A percentile compares a stretch with the other conserved stretches of the same genome.
phyloP scores from a whole-genome alignment of 2,113 vertebrate genomes.

The Oncorhynchus nerka region DNA sequence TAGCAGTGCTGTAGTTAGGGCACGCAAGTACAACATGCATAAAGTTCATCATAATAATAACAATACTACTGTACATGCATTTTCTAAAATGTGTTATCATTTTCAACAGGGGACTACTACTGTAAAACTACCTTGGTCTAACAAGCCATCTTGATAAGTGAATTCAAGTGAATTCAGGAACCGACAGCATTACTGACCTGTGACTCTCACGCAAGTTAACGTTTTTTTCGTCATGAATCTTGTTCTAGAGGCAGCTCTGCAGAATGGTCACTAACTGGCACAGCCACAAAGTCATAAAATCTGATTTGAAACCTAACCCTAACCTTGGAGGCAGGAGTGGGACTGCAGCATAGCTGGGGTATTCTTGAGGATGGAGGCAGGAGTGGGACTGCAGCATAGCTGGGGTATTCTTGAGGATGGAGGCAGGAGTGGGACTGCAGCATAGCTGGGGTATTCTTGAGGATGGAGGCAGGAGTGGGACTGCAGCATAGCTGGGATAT shows the following conservation, averaged over 20 bases:
- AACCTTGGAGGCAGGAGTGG: too few relatives aligned
- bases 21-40: background rate
- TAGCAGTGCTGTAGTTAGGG: background rate
- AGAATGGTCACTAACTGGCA: too few relatives aligned
- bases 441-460: slow-evolving; percentile 30
- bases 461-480: background rate
- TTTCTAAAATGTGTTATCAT: too few relatives aligned
- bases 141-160: background rate
- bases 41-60: too few relatives aligned
- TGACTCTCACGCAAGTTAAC: slow-evolving; percentile 1
- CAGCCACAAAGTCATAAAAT: too few relatives aligned
- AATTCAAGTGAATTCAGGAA: slow-evolving; percentile 14
- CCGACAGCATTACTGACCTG: slow-evolving; percentile 20
- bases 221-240: too few relatives aligned
- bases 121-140: background rate
- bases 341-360: too few relatives aligned
- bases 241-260: too few relatives aligned
- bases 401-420: background rate
- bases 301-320: too few relatives aligned
- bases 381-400: slow-evolving; percentile 7
- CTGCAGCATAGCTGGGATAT: slow-evolving; percentile 6
- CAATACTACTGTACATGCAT: too few relatives aligned
- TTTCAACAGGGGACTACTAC: too few relatives aligned
- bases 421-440: background rate
- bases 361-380: too few relatives aligned